Base-by-base conservation (phyloP, 37 sponge, comb jelly and placozoan species). In the Oscarella lobularis region DNA sequence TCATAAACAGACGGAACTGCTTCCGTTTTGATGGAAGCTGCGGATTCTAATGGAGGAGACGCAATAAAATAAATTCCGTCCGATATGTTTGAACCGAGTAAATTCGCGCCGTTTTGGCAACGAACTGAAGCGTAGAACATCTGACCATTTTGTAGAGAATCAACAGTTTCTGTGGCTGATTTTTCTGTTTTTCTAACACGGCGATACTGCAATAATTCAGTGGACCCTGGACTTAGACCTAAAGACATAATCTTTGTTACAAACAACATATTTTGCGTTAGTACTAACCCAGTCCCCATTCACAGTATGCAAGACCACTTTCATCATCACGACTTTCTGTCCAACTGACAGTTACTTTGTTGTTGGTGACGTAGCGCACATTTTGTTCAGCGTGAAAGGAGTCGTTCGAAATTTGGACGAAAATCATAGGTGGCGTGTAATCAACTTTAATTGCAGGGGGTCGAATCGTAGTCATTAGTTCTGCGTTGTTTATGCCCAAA, bases 281-380 rank as follows among this genome's bases (percentile, higher is more conserved):
- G n/a, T n/a, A n/a, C n/a, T n/a, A n/a, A 87, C 88, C 88, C 4
- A 87, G 38, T 34, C 73, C 81, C 84, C 83, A 87, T 38, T 33
- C 1, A 73, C 87, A 86, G 29, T 9, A 0, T 0, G 6, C 36
- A 2, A 90, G 38, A 31, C 82, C 82, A 81, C 84, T 86, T 72
- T 90, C 90, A 9, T 9, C 20, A 72, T 83, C 87, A 3, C 67
- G 72, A 3, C 78, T 39, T 1, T 67, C 35, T 0, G 35, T 82
- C 1, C 40, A 34, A 83, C 83, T 85, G 66, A 74, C 66, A 2
- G 73, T 80, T 9, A 38, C 5, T 40, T 86, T 40, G n/a, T 69
- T 67, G 0, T n/a, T 39, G 2, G 77, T 48, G 14, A 48, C 38
- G 1, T 33, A 35, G n/a, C n/a, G n/a, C 60, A 48, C 60, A 27